Percentiles rank a stretch among this genome's conserved stretches.
phyloP scores from a whole-genome alignment of 2,888 invertebrate species.

The Stenoptilia bipunctidactyla region DNA sequence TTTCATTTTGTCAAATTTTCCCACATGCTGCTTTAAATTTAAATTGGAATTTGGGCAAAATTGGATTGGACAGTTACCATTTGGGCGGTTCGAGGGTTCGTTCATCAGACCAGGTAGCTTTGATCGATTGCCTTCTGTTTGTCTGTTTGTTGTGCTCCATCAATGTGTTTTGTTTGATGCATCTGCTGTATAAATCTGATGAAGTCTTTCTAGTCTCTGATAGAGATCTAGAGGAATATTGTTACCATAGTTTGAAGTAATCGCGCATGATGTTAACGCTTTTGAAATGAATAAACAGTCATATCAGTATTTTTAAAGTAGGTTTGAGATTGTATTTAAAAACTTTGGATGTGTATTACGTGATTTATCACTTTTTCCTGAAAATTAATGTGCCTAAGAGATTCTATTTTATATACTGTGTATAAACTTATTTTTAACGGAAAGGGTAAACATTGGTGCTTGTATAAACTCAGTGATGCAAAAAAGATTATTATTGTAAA shows the following conservation, averaged over 20 bases:
- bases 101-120: slow-evolving; percentile 85
- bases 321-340: too few species aligned
- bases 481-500: too few species aligned
- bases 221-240: slow-evolving; percentile 48
- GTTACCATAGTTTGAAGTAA: slow-evolving; percentile 25
- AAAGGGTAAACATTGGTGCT: neutral
- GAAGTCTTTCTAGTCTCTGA: slow-evolving; percentile 31
- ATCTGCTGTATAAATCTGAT: slow-evolving; percentile 63
- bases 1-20: slow-evolving; percentile 53
- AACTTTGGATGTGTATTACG: too few species aligned
- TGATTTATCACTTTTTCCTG: too few species aligned
- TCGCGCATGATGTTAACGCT: neutral
- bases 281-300: neutral
- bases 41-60: slow-evolving; percentile 38
- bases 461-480: too few species aligned
- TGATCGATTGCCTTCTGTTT: slow-evolving; percentile 78
- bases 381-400: neutral
- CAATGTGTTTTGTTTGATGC: slow-evolving; percentile 75
- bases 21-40: slow-evolving; percentile 65
- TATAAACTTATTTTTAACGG: slow-evolving; percentile 3
- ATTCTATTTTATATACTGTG: neutral
- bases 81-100: slow-evolving; percentile 68
- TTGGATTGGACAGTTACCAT: slow-evolving; percentile 59
- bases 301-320: too few species aligned
- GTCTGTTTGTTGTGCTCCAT: slow-evolving; percentile 75